These are phyloP conservation scores for Lypha dubia DNA, from an alignment of 2,888 invertebrate species.

Conservation along the genomic window DNA sequence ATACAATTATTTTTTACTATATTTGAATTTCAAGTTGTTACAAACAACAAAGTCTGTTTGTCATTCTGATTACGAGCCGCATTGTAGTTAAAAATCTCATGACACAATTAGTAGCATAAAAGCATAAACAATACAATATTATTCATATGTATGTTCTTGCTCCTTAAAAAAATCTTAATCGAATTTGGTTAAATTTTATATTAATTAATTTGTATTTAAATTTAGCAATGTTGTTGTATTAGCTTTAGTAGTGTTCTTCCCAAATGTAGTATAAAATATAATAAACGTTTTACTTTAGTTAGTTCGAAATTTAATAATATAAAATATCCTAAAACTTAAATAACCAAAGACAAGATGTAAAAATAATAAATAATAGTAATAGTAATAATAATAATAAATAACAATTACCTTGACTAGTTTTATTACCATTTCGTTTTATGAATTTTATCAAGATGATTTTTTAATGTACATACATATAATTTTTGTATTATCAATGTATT, in stretches of 20 bases:
- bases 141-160: too few relatives aligned
- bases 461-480: too few relatives aligned
- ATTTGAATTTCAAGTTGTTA: too few relatives aligned
- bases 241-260: constrained; percentile 24
- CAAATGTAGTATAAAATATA: constrained; percentile 31
- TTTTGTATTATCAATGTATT: too few relatives aligned
- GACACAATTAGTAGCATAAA: too few relatives aligned
- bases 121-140: too few relatives aligned
- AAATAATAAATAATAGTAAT: constrained; percentile 13
- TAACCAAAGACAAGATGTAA: constrained; percentile 16
- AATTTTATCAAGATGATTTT: background rate
- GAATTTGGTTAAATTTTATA: background rate
- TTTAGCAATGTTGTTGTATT: constrained; percentile 8
- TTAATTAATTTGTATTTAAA: background rate
- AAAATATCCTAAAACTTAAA: background rate
- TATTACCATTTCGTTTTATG: constrained; percentile 11
- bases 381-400: constrained; percentile 1
- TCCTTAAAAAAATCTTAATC: too few relatives aligned
- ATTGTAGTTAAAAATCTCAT: too few relatives aligned
- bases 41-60: too few relatives aligned
- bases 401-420: constrained; percentile 17
- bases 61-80: too few relatives aligned
- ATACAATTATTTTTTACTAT: too few relatives aligned
- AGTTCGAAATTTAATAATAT: constrained; percentile 20
- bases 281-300: constrained; percentile 25